These are phyloP conservation scores for Chloromyia formosa DNA, from an alignment of 2,888 invertebrate genomes.

Conservation along the genomic window DNA sequence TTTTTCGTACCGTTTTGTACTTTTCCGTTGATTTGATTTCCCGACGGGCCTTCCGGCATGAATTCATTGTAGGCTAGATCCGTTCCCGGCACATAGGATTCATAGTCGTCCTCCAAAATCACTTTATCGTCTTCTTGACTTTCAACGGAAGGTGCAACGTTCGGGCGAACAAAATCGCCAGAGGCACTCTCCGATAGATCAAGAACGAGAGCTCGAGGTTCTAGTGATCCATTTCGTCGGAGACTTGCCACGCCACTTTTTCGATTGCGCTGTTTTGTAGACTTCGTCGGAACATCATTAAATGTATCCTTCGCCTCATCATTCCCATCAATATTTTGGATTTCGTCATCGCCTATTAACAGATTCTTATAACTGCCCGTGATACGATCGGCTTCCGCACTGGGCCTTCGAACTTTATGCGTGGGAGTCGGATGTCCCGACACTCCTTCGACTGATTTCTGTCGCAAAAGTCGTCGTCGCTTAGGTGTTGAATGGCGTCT, in stretches of 20 bases:
- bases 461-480: constrained; percentile 60
- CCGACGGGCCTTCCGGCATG: constrained; percentile 62
- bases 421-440: constrained; percentile 66
- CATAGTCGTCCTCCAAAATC: constrained; percentile 67
- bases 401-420: constrained; percentile 73
- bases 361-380: constrained; percentile 70
- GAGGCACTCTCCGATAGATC: constrained; percentile 64
- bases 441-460: constrained; percentile 74
- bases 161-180: constrained; percentile 55
- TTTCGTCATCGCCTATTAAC: constrained; percentile 66
- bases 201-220: constrained; percentile 54
- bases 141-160: background rate
- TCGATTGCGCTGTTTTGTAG: constrained; percentile 54
- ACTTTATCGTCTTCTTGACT: constrained; percentile 65
- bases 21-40: constrained; percentile 56
- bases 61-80: constrained; percentile 63
- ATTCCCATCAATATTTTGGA: constrained; percentile 41
- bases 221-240: constrained; percentile 59
- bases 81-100: constrained; percentile 67
- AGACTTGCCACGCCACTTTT: constrained; percentile 58
- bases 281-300: constrained; percentile 41
- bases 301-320: constrained; percentile 59
- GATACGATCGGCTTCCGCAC: constrained; percentile 75
- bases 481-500: constrained; percentile 47
- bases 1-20: constrained; percentile 17